Base-by-base conservation (phyloP, 2,113 vertebrate genomes). In the Numida meleagris region DNA sequence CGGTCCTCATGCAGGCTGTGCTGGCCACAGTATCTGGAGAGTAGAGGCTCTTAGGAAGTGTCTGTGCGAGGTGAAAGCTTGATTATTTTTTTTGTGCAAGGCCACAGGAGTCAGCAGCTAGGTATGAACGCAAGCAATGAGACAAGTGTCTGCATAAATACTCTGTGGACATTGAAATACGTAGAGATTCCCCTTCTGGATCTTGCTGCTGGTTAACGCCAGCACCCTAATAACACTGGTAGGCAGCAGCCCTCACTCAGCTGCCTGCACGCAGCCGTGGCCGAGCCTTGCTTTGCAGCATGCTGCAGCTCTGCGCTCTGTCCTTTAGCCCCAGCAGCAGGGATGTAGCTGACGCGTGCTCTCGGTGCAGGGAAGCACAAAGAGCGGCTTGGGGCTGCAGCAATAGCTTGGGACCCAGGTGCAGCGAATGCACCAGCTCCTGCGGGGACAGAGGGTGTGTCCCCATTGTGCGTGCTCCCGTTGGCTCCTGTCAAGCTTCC, bases 401-500 rank as follows among this genome's bases (percentile, higher is more conserved):
- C 12, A 1, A 51, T 62, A 45, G 78, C 89, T 74, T 42, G 74
- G 78, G 85, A 50, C 82, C 74, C 89, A 95, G 93, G 87, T 95
- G 95, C 85, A 59, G 78, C 0, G 0, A 63, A 71, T 9, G 61
- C 82, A 61, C 14, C 20, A 3, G 51, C 82, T 90, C 34, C 73
- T 89, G 85, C 55, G 50, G 88, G 72, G 42, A 55, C 61, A 10
- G 62, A 66, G 91, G 61, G 57, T 36, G 84, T 86, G 90, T 88
- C 90, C 86, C 62, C 25, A 61, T 81, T 95, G 86, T 96, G 93
- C 70, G 40, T 65, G 61, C 18, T 73, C 79, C 50, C 72, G 38
- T 88, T 93, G 88, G 85, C 88, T 94, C 51, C 78, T 96, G 93
- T 93, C 94, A 77, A 55, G n/a, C 77, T 73, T 90, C 82, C 88